Base-by-base conservation (phyloP, 2,113 vertebrate species). In the Todiramphus chloris region DNA sequence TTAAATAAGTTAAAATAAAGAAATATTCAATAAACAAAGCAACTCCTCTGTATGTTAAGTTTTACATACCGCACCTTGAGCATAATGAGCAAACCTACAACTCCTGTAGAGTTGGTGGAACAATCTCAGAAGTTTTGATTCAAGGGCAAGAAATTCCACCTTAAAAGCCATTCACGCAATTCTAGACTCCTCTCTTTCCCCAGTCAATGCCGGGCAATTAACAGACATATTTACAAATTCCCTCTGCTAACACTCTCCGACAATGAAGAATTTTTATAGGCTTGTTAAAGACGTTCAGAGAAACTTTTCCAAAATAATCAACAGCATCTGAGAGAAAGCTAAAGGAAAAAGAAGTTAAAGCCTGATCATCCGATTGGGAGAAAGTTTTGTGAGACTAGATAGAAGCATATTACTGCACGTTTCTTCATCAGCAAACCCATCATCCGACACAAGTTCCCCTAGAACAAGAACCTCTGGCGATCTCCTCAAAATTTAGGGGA, bases 281-380 rank as follows among this genome's bases (percentile, higher is more conserved):
- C 66, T 96, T 78, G 30, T 23, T 94, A 90, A 76, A 85, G 89
- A 62, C 67, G 81, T 77, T 93, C 83, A 94, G 85, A 96, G 30
- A 94, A 95, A 97, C 96, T 97, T 97, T 87, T 78, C 76, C 66
- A 79, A 97, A 97, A 97, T 93, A 97, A 97, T 94, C 95, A 96
- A 88, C 60, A 92, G 89, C 85, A 88, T 96, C 73, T 94, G 84
- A 97, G 89, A 94, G 83, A 91, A 96, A 96, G 70, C 93, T 96
- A 70, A 97, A 97, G 87, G 81, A 67, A 95, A 95, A 97, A 96
- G 75, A 97, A 97, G 95, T 97, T 96, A 94, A 89, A 98, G 93
- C 95, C 96, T 97, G 84, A 94, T 95, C 95, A 97, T 79, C 88
- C 67, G 64, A 86, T 25, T 78, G 83, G 81, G 89, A 87, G 90